phyloP scores from a whole-genome alignment of 2,797 vertebrate species.

The Ptychobarbus kaznakovi region DNA sequence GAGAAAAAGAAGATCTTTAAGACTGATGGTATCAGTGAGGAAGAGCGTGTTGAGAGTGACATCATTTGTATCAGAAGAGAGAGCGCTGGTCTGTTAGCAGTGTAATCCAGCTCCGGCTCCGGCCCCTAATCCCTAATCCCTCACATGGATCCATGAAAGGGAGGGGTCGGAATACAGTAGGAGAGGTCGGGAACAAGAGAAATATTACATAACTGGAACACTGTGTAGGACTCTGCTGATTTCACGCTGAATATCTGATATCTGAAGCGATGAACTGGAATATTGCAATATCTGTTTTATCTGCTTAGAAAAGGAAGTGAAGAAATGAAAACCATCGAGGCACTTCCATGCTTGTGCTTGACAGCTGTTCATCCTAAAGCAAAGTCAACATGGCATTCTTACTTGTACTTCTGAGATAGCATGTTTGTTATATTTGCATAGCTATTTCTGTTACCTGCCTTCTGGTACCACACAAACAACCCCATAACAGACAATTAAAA shows the following conservation, averaged over 20 bases:
- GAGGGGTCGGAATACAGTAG: slow-evolving; percentile 35
- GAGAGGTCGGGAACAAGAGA: slow-evolving; percentile 30
- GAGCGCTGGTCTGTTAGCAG: slow-evolving; percentile 48
- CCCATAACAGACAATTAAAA: slow-evolving; percentile 32
- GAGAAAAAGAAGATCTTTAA: slow-evolving; percentile 27
- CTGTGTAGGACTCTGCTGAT: slow-evolving; percentile 3
- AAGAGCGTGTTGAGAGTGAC: slow-evolving; percentile 39
- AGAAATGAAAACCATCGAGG: neutral
- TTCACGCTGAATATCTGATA: slow-evolving; percentile 7
- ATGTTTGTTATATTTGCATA: slow-evolving; percentile 39
- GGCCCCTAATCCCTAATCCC: slow-evolving; percentile 82
- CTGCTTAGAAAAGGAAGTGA: slow-evolving; percentile 2
- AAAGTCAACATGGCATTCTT: slow-evolving; percentile 11
- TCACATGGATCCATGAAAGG: slow-evolving; percentile 73
- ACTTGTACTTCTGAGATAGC: neutral
- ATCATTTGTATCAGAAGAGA: slow-evolving; percentile 43
- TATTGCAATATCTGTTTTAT: slow-evolving; percentile 9
- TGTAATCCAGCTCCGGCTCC: slow-evolving; percentile 72
- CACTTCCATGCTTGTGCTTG: slow-evolving; percentile 2
- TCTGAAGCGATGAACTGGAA: neutral
- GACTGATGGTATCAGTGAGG: slow-evolving; percentile 35
- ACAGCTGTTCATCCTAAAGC: slow-evolving; percentile 36
- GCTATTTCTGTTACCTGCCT: slow-evolving; percentile 39
- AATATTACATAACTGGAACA: slow-evolving; percentile 49
- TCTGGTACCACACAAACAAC: slow-evolving; percentile 28